A percentile compares a stretch with the other conserved stretches of the same genome.
phyloP scores from a whole-genome alignment of 2,797 vertebrate genomes.

The Hoplostethus mediterraneus region DNA sequence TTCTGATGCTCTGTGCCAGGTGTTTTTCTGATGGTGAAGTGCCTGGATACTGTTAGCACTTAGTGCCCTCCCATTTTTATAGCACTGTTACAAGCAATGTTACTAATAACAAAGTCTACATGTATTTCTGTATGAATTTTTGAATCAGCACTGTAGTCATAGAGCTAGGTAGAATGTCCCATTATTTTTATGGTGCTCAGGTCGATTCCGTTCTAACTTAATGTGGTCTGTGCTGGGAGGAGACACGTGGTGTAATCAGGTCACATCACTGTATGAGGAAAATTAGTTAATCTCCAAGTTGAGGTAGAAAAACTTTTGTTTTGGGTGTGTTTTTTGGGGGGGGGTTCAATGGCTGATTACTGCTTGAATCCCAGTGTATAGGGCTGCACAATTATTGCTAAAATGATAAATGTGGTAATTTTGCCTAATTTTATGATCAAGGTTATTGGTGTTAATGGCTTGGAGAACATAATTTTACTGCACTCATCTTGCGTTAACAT shows the following conservation, averaged over 20 bases:
- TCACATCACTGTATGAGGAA: slow-evolving; percentile 70
- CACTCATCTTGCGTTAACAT: slow-evolving; percentile 17
- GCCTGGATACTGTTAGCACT: slow-evolving; percentile 77
- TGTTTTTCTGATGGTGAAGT: slow-evolving; percentile 74
- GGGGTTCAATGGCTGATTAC: slow-evolving; percentile 19
- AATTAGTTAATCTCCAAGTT: slow-evolving; percentile 30
- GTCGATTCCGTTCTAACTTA: slow-evolving; percentile 55
- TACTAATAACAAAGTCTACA: slow-evolving; percentile 61
- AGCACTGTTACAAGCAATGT: slow-evolving; percentile 58
- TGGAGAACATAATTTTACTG: slow-evolving; percentile 14
- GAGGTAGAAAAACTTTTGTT: slow-evolving; percentile 13
- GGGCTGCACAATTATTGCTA: slow-evolving; percentile 18
- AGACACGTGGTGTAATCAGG: slow-evolving; percentile 60
- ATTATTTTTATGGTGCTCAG: slow-evolving; percentile 78
- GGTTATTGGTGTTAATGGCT: slow-evolving; percentile 28
- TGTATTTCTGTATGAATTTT: slow-evolving; percentile 61
- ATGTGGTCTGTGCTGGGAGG: slow-evolving; percentile 63
- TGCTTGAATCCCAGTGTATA: slow-evolving; percentile 16
- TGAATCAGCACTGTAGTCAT: slow-evolving; percentile 64
- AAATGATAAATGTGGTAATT: slow-evolving; percentile 14
- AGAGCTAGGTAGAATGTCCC: slow-evolving; percentile 61
- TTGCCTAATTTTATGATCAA: slow-evolving; percentile 31
- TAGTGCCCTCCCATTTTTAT: slow-evolving; percentile 65
- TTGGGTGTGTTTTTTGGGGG: background rate
- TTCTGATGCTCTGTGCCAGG: slow-evolving; percentile 68